Base-by-base conservation (phyloP, 1,140 invertebrate genomes). In the Gryllus bimaculatus region DNA sequence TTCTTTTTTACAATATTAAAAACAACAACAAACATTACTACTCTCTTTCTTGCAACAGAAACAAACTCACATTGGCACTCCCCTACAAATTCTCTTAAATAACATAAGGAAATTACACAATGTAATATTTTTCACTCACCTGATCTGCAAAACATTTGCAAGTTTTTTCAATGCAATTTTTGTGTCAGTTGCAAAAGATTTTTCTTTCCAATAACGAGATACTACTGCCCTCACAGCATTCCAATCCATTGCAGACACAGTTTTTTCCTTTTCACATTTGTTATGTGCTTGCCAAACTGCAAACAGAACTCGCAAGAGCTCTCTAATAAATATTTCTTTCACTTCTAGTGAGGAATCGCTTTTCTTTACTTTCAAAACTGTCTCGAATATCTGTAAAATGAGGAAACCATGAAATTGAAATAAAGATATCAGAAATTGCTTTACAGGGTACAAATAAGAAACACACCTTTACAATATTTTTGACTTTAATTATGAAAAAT, bases 91-190 rank as follows among this genome's bases (percentile, higher is more conserved):
- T n/a, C n/a, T n/a, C n/a, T n/a, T n/a, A n/a, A n/a, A n/a, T n/a
- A n/a, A 39, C 1, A 39, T 39, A 5, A 39, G 26, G 26, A 39
- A 39, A 39, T 39, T 39, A 39, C 26, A 39, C 26, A 39, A 39
- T 39, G 26, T 39, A 39, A 1, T 39, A 39, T 39, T 39, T 39
- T 39, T 5, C 26, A 39, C 26, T 39, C 81, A 82, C 81, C 84
- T 81, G 78, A 85, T 81, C 49, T 85, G 84, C 78, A 89, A 83
- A 47, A 83, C 81, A 66, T 74, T 47, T 78, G 86, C 86, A 13
- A 90, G 80, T 82, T 84, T 88, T 76, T 86, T 88, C 75, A 86
- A 89, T 47, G 85, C 85, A 49, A n/a, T 80, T 82, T 87, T 89
- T 0, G 86, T 82, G 79, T 87, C 85, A 77, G 85, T 87, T 0